These are phyloP conservation scores for Murina feae DNA, from an alignment of 2,113 vertebrate species.

Conservation along the genomic window DNA sequence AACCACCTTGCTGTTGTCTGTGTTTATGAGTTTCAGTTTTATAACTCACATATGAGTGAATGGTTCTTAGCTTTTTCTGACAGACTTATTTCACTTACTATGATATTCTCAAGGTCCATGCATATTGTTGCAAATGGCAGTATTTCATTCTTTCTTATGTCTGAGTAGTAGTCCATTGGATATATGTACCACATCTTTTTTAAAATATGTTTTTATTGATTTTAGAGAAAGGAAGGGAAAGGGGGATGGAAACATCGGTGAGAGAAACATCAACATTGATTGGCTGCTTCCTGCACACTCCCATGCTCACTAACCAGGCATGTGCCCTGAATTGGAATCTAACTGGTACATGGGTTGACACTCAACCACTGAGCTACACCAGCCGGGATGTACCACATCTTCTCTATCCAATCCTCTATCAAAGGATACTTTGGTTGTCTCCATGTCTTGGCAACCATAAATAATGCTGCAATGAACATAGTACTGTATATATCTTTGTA, in stretches of 20 bases:
- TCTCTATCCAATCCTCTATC: background rate
- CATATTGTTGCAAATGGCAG: background rate
- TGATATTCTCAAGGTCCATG: background rate
- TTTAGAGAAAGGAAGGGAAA: too few species aligned
- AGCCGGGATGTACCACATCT: background rate
- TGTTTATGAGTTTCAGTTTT: background rate
- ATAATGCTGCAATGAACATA: background rate
- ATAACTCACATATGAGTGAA: background rate
- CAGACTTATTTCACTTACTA: background rate
- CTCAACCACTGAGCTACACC: too few species aligned
- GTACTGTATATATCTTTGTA: background rate
- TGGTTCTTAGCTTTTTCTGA: background rate
- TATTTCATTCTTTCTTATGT: background rate
- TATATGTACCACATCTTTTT: background rate
- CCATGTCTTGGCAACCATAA: background rate
- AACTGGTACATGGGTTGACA: too few species aligned
- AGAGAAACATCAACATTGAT: too few species aligned
- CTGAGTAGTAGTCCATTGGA: background rate
- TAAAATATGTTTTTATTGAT: too few species aligned
- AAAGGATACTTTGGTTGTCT: background rate
- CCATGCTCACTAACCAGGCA: too few species aligned
- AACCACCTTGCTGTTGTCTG: background rate
- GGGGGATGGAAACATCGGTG: too few species aligned
- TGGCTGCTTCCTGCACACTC: too few species aligned
- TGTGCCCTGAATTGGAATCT: too few species aligned